Percentiles rank a stretch among this genome's conserved stretches.
phyloP scores from a whole-genome alignment of 1,140 invertebrate genomes.

The Brachionus paranguensis region DNA sequence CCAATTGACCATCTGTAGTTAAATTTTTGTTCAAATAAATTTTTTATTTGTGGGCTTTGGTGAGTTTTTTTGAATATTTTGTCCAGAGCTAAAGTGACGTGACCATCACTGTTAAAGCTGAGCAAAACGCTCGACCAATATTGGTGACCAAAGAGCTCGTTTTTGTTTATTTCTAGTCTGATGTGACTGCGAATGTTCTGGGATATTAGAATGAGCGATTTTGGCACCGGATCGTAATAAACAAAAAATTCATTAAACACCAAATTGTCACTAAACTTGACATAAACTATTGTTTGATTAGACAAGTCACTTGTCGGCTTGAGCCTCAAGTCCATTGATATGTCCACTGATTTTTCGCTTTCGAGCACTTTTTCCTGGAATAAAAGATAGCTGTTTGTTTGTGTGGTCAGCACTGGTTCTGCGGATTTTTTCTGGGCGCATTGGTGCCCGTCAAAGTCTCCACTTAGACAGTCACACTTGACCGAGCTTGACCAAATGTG shows the following conservation, averaged over 20 bases:
- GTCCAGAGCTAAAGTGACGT: not conserved
- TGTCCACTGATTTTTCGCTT: not conserved
- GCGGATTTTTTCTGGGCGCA: not conserved
- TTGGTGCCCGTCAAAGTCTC: not conserved
- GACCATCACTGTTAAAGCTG: not conserved
- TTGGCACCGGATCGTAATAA: not conserved
- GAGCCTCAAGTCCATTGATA: not conserved
- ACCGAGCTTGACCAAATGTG: not conserved
- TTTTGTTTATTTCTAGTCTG: not conserved
- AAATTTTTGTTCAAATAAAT: not conserved
- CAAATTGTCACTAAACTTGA: constrained; percentile 9
- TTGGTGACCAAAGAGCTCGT: not conserved
- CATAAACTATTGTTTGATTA: not conserved
- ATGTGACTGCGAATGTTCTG: not conserved
- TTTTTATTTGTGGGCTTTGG: not conserved
- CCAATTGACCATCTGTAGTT: constrained; percentile 22
- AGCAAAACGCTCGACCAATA: not conserved
- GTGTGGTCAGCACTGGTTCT: not conserved
- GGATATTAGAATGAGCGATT: not conserved
- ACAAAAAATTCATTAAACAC: constrained; percentile 13
- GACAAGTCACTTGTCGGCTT: not conserved
- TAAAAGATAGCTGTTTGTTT: not conserved
- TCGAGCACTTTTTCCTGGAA: not conserved
- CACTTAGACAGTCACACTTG: constrained; percentile 1
- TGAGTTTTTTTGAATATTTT: not conserved